phyloP scores from a whole-genome alignment of 2,888 invertebrate genomes.

The Chesias legatella region DNA sequence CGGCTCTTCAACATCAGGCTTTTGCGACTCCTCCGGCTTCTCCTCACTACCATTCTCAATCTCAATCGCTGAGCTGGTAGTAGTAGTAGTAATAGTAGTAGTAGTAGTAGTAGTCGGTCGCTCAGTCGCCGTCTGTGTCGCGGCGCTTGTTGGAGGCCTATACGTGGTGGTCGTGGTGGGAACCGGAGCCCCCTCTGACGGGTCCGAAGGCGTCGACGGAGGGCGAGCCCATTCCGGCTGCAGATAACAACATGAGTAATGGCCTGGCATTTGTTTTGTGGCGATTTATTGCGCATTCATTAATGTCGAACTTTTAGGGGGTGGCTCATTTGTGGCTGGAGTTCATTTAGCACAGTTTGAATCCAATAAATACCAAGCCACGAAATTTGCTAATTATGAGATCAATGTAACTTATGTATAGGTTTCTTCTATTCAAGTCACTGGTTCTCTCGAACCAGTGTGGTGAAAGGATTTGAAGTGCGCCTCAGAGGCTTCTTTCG shows the following conservation, averaged over 20 bases:
- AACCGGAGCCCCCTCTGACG: slow-evolving; percentile 68
- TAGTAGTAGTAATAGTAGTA: too few species aligned
- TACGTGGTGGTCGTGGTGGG: slow-evolving; percentile 40
- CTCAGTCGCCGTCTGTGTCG: slow-evolving; percentile 32
- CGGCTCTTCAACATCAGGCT: slow-evolving; percentile 42
- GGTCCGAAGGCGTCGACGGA: slow-evolving; percentile 83
- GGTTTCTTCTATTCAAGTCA: too few species aligned
- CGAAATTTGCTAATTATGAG: too few species aligned
- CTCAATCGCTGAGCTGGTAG: not conserved
- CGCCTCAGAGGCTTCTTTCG: too few species aligned
- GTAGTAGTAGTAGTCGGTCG: slow-evolving; percentile 35
- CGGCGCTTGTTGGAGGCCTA: slow-evolving; percentile 38
- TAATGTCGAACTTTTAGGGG: slow-evolving; percentile 31
- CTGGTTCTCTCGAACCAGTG: too few species aligned
- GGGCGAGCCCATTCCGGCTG: slow-evolving; percentile 92
- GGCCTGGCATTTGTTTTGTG: slow-evolving; percentile 38
- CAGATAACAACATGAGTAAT: slow-evolving; percentile 47
- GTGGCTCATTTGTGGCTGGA: slow-evolving; percentile 27
- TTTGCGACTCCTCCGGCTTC: slow-evolving; percentile 27
- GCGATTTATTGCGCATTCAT: slow-evolving; percentile 41
- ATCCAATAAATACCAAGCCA: not conserved
- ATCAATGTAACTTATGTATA: too few species aligned
- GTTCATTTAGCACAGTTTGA: slow-evolving; percentile 9
- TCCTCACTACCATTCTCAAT: not conserved
- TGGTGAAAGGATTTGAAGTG: too few species aligned